Conservation (phyloP, 2,888 invertebrate genomes). For the Dasysyrphus albostriatus region DNA sequence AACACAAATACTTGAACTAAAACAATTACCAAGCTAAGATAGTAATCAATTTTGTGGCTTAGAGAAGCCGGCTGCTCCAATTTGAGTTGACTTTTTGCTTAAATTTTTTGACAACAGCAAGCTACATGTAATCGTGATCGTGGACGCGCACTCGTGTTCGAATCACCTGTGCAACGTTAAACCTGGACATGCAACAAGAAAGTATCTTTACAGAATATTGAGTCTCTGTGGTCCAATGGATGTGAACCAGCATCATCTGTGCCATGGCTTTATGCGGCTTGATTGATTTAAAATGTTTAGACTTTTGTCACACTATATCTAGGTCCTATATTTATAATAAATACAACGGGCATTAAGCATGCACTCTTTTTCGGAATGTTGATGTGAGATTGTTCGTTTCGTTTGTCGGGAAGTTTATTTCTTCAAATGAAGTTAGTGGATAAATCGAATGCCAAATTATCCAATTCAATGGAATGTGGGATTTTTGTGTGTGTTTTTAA, state of each 20-base stretch:
- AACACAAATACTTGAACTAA: constrained; percentile 51
- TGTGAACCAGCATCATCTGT: constrained; percentile 51
- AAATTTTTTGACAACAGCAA: constrained; percentile 54
- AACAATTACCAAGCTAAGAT: constrained; percentile 71
- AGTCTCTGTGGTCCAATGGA: constrained; percentile 3
- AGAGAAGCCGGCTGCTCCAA: constrained; percentile 71
- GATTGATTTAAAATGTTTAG: constrained; percentile 68
- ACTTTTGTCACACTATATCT: constrained; percentile 56
- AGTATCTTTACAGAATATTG: constrained; percentile 46
- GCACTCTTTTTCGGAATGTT: constrained; percentile 30
- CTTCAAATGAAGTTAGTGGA: constrained; percentile 33
- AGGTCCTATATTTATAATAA: neutral
- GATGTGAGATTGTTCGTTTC: constrained; percentile 27
- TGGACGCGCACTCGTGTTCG: constrained; percentile 60
- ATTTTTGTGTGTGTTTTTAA: constrained; percentile 9
- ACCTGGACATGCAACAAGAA: constrained; percentile 49
- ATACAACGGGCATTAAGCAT: constrained; percentile 18
- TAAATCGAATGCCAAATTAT: constrained; percentile 53
- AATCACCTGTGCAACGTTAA: constrained; percentile 63
- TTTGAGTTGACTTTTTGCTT: constrained; percentile 50
- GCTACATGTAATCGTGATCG: constrained; percentile 59
- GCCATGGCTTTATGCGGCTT: constrained; percentile 36
- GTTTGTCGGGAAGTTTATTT: constrained; percentile 25
- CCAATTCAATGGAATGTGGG: constrained; percentile 3
- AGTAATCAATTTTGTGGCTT: constrained; percentile 69